phyloP scores from a whole-genome alignment of 2,888 invertebrate species.

The Lissonota sp. region DNA sequence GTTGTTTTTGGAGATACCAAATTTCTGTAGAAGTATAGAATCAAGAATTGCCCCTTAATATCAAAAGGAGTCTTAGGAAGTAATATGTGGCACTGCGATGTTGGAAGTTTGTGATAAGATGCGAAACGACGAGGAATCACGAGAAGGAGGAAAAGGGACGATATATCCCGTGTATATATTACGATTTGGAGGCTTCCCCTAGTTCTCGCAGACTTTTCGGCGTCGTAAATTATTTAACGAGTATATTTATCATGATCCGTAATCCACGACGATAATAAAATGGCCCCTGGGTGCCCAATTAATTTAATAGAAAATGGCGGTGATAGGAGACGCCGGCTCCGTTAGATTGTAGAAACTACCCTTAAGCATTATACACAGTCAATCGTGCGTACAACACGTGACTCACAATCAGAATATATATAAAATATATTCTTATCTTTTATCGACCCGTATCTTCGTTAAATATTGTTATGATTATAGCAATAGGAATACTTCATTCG shows the following conservation, averaged over 20 bases:
- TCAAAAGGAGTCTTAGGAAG: not conserved
- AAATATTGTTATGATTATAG: slow-evolving; percentile 38
- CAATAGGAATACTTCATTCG: too few species aligned
- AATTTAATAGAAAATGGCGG: slow-evolving; percentile 59
- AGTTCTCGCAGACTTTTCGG: too few species aligned
- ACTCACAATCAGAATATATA: slow-evolving; percentile 37
- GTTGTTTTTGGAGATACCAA: too few species aligned
- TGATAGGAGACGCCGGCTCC: slow-evolving; percentile 38
- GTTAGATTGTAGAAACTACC: not conserved
- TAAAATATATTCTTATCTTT: slow-evolving; percentile 60
- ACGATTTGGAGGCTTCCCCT: too few species aligned
- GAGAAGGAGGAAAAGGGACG: not conserved
- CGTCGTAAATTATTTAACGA: slow-evolving; percentile 62
- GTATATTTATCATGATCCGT: slow-evolving; percentile 52
- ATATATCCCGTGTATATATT: too few species aligned
- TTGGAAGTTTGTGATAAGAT: slow-evolving; percentile 26
- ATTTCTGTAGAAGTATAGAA: not conserved
- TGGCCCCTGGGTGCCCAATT: slow-evolving; percentile 50
- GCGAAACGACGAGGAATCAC: slow-evolving; percentile 3
- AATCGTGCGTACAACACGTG: slow-evolving; percentile 50
- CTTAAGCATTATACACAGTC: slow-evolving; percentile 30
- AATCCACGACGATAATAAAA: slow-evolving; percentile 59
- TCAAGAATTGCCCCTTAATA: not conserved
- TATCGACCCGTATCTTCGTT: slow-evolving; percentile 47
- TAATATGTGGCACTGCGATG: slow-evolving; percentile 9